Conservation (phyloP, 2,113 vertebrate genomes). For the Macaca nemestrina region DNA sequence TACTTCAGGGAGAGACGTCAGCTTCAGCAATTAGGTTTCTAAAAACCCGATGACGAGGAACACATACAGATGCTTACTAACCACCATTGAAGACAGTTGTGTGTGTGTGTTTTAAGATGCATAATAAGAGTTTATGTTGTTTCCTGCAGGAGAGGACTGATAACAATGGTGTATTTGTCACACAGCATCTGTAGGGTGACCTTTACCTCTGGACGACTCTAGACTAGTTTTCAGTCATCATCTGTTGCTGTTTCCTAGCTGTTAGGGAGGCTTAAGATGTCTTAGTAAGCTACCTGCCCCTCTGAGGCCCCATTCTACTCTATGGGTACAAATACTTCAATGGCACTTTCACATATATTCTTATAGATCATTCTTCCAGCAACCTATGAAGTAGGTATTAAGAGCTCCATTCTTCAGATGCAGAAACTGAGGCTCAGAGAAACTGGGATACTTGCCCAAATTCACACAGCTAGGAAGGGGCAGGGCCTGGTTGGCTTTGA, state of each 20-base stretch:
- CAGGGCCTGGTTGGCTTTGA: too few relatives aligned
- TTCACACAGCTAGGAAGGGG: not conserved
- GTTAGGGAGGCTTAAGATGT: not conserved
- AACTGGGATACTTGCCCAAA: not conserved
- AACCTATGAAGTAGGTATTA: not conserved
- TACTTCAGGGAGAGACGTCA: conserved; percentile 4
- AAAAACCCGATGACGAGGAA: conserved; percentile 50
- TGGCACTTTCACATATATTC: not conserved
- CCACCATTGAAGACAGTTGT: conserved; percentile 58
- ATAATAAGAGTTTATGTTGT: not conserved
- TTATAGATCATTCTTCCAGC: not conserved
- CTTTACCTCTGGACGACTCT: not conserved
- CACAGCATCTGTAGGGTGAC: not conserved
- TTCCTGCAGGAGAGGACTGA: not conserved
- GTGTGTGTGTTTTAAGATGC: not conserved
- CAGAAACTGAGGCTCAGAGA: not conserved
- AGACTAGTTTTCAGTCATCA: not conserved
- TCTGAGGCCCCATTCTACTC: not conserved
- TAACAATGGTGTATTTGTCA: not conserved
- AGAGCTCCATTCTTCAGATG: not conserved
- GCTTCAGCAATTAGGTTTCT: conserved; percentile 53
- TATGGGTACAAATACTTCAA: not conserved
- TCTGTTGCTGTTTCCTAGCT: not conserved
- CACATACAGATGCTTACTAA: conserved; percentile 39
- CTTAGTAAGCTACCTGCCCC: not conserved